A percentile compares a stretch with the other conserved stretches of the same genome.
phyloP scores from a whole-genome alignment of 1,140 invertebrate genomes.

The Papilio machaon region DNA sequence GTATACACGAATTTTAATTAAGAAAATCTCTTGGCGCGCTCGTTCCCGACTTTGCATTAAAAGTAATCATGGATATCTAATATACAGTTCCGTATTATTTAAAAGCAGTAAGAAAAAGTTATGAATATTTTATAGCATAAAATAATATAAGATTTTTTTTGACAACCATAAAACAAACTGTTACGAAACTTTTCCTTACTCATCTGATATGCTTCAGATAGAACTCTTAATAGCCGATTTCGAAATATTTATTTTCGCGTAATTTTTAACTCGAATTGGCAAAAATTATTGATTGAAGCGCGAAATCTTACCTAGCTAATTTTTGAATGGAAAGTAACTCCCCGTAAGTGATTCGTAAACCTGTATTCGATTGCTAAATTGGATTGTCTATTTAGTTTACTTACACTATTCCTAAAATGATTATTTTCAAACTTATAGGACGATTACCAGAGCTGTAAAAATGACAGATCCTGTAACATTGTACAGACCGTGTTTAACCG shows the following conservation, averaged over 20 bases:
- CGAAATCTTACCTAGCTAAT: not conserved
- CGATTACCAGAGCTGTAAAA: constrained; percentile 21
- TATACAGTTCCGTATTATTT: not conserved
- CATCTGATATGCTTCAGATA: not conserved
- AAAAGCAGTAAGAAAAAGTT: not conserved
- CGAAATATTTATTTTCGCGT: not conserved
- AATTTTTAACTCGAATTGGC: not conserved
- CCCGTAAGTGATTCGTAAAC: too few species aligned
- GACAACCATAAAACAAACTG: not conserved
- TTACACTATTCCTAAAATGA: not conserved
- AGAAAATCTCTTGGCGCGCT: constrained; percentile 14
- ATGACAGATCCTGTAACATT: constrained; percentile 52
- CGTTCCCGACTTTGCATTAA: not conserved
- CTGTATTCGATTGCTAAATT: not conserved
- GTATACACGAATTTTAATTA: constrained; percentile 27
- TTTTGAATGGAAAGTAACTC: too few species aligned
- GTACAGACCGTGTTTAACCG: constrained; percentile 61
- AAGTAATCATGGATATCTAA: not conserved
- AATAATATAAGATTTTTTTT: not conserved
- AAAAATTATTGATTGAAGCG: not conserved
- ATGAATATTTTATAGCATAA: not conserved
- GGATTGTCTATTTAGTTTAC: not conserved
- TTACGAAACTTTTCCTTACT: not conserved
- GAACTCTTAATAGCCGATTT: not conserved
- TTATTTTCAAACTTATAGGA: constrained; percentile 16